Evolutionary conservation across 2,888 invertebrate genomes (phyloP), one percentile per base, ranked within the genome.

Genomic region (Drosophila siamana): DNA sequence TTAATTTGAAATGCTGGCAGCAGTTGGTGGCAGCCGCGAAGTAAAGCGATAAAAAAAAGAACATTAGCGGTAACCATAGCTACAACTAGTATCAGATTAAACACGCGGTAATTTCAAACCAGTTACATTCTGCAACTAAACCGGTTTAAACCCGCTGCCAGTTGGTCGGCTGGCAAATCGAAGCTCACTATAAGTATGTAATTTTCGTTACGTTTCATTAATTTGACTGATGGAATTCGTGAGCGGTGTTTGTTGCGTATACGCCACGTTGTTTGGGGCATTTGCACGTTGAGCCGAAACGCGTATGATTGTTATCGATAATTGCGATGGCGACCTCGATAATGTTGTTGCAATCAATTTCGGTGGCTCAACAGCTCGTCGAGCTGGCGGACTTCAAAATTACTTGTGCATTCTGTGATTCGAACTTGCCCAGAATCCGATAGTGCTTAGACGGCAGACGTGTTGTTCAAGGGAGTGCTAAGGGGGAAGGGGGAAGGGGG

Each of bases 401-500:
- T 48, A 66, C 44, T 71, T 54, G 44, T 46, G 71, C 41, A 47
- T 44, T 33, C 63, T 41, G 69, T 41, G 57, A 61, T 54, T 60
- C 57, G 56, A 65, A 64, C 65, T 50, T 4, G 16, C n/a, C 22
- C 40, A 22, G 69, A 5, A 48, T 50, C 11, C 50, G n/a, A n/a
- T n/a, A 7, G 16, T 62, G 74, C 61, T 70, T 70, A 74, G 69
- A 38, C 33, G 48, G 40, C 28, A 46, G 55, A 38, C 46, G 62
- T 28, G 52, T 51, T 5, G 36, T 33, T 51, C 36, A 15, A 38
- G 16, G 6, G 13, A 8, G 13, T 1, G 46, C 13, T 7, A n/a
- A 13, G 6, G 48, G 1, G 4, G 16, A 1, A 22, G n/a, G 24
- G 7, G 3, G 8, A 13, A 1, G 19, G 40, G 11, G 24, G 3